Conservation (phyloP, 2,888 invertebrate species). For the Brenthis daphne region DNA sequence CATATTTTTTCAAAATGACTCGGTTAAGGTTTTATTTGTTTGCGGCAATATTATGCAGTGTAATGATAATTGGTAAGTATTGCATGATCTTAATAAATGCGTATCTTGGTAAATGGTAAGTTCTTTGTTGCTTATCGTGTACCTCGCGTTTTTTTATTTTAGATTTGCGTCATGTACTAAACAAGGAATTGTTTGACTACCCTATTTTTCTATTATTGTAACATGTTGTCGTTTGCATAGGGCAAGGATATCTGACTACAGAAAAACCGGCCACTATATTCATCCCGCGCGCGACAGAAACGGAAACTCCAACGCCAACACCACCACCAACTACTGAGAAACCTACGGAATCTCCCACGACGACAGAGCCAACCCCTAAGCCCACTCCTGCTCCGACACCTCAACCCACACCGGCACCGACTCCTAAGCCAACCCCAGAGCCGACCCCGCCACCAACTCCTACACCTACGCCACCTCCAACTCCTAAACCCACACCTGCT, state of each 20-base stretch:
- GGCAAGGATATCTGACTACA: conserved; percentile 43
- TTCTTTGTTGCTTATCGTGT: conserved; percentile 51
- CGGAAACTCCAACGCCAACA: conserved; percentile 15
- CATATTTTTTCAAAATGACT: conserved; percentile 53
- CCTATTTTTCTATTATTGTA: not conserved
- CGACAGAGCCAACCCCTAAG: conserved; percentile 28
- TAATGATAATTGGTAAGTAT: conserved; percentile 65
- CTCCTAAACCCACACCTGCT: conserved; percentile 60
- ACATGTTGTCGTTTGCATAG: conserved; percentile 34
- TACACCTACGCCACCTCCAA: conserved; percentile 50
- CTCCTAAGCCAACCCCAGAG: conserved; percentile 46
- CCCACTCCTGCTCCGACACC: conserved; percentile 37
- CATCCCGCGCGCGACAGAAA: conserved; percentile 38
- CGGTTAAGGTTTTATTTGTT: conserved; percentile 60
- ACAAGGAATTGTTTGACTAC: conserved; percentile 24
- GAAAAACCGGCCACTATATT: conserved; percentile 39
- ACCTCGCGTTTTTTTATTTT: conserved; percentile 37
- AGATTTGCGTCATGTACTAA: conserved; percentile 2
- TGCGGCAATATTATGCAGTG: conserved; percentile 61
- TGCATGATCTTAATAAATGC: conserved; percentile 48
- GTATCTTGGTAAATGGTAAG: conserved; percentile 13
- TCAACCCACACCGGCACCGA: conserved; percentile 15
- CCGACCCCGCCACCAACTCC: conserved; percentile 54
- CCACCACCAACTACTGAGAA: conserved; percentile 1
- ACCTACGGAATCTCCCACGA: conserved; percentile 17